Base-by-base conservation (phyloP, 1,140 invertebrate species). In the Laupala kohalensis region DNA sequence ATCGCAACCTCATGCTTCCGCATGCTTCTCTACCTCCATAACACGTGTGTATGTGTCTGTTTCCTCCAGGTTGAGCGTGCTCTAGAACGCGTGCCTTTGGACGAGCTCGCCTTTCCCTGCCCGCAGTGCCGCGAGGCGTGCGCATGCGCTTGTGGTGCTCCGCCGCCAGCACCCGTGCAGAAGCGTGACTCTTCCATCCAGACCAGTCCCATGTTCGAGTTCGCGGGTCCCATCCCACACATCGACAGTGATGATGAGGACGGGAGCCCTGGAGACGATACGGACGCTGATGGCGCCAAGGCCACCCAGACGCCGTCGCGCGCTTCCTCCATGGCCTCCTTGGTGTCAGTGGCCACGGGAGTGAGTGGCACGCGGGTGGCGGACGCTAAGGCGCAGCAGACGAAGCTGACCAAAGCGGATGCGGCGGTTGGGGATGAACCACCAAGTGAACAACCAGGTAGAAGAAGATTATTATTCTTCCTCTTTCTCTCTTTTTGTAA, bases 211-310 rank as follows among this genome's bases (percentile, higher is more conserved):
- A 83, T 85, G 77, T 89, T 88, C 76, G 87, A 88, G 78, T 80
- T 88, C 71, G 86, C 84, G 12, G 85, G 86, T n/a, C 86, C 87
- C 72, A 88, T 89, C 79, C 85, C 85, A 66, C 88, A 89, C 78
- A 89, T 89, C 74, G 88, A 89, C 78, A 88, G 87, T 76, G 88
- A 89, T 76, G 88, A 88, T 73, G 88, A 89, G 76, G 86, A 87
- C 69, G 85, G 86, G 74, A 82, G 83, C 71, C 80, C 13, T 23
- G 2, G 26, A 12, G 0, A 0, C 67, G 67, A 27, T 5, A 26
- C 67, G n/a, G 6, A 27, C 19, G 66, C 12, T n/a, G n/a, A n/a
- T n/a, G 27, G 3, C 13, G 24, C n/a, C 12, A 30, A 27, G 13
- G 29, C 9, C n/a, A 12, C 28, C 15, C 26, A 68, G 26, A 53